Percentiles rank a stretch among this genome's conserved stretches.
phyloP scores from a whole-genome alignment of 2,888 invertebrate genomes.

The Aleiodes leptofemur region DNA sequence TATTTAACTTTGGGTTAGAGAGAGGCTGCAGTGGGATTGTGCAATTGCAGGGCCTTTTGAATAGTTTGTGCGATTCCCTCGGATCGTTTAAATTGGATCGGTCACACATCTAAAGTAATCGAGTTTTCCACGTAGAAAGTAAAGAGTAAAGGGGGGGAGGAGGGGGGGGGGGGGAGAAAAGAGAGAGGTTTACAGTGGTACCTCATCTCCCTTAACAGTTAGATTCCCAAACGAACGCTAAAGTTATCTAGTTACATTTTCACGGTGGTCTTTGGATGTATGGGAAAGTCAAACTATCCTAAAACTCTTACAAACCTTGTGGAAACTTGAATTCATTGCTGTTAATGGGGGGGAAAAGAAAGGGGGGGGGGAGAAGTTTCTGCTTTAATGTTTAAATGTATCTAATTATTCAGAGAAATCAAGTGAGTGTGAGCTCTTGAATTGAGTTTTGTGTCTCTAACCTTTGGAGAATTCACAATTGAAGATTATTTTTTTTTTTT shows the following conservation, averaged over 20 bases:
- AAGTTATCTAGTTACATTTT: slow-evolving; percentile 47
- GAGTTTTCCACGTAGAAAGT: slow-evolving; percentile 27
- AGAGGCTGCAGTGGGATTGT: slow-evolving; percentile 25
- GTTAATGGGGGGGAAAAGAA: not conserved
- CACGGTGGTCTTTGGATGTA: slow-evolving; percentile 32
- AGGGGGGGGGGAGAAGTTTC: not conserved
- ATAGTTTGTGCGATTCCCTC: slow-evolving; percentile 42
- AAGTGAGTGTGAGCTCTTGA: too few species aligned
- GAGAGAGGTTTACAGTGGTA: not conserved
- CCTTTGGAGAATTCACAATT: too few species aligned
- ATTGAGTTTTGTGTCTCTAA: too few species aligned
- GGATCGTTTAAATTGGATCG: slow-evolving; percentile 48
- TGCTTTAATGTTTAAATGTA: not conserved
- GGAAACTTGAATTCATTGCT: slow-evolving; percentile 35
- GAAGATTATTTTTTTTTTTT: too few species aligned
- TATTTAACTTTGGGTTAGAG: slow-evolving; percentile 44
- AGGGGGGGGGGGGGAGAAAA: not conserved
- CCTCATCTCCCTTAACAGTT: slow-evolving; percentile 5
- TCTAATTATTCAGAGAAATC: too few species aligned
- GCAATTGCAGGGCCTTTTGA: slow-evolving; percentile 42
- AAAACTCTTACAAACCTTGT: slow-evolving; percentile 40
- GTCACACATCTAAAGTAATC: slow-evolving; percentile 47
- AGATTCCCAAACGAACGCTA: slow-evolving; percentile 27
- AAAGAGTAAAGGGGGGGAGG: not conserved
- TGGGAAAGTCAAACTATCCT: slow-evolving; percentile 31